A percentile compares a stretch with the other conserved stretches of the same genome.
These are phyloP conservation scores for Nomada fucata DNA, from an alignment of 2,888 invertebrate species.

Conservation along the genomic window DNA sequence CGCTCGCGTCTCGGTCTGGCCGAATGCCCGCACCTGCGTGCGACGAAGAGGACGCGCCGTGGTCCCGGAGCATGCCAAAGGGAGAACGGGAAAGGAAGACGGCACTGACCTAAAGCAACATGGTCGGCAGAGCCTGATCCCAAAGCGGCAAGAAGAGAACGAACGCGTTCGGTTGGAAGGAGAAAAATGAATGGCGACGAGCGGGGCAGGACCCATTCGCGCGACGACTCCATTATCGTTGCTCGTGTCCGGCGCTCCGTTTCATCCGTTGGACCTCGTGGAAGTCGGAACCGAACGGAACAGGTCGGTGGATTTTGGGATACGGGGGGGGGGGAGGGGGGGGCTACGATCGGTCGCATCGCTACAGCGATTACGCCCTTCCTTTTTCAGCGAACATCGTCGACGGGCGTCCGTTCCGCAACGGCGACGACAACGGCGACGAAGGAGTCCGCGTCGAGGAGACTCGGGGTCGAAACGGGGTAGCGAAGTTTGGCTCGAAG, in stretches of 20 bases:
- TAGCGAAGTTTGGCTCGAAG: constrained; percentile 30
- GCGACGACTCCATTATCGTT: constrained; percentile 2
- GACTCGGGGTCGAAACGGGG: background rate
- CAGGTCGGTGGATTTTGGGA: background rate
- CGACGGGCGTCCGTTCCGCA: constrained; percentile 34
- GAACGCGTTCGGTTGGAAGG: constrained; percentile 64
- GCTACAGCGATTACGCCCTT: background rate
- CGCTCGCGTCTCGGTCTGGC: constrained; percentile 35
- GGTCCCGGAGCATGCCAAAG: constrained; percentile 38
- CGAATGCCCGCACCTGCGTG: constrained; percentile 49
- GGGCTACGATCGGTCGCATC: too few relatives aligned
- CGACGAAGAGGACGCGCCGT: constrained; percentile 53
- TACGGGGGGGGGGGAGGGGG: too few relatives aligned
- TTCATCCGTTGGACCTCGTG: background rate
- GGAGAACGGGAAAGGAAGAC: constrained; percentile 62
- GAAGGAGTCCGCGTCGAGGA: constrained; percentile 36
- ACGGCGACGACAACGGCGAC: background rate
- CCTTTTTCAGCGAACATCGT: constrained; percentile 17
- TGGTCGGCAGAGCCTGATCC: constrained; percentile 72
- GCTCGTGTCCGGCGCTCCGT: background rate
- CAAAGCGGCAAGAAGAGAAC: constrained; percentile 68
- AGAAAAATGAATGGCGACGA: constrained; percentile 66
- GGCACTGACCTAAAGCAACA: constrained; percentile 82
- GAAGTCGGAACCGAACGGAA: background rate
- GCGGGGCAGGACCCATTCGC: background rate